A percentile compares a stretch with the other conserved stretches of the same genome.
phyloP scores from a whole-genome alignment of 2,888 invertebrate genomes.

The Chrysolina haemoptera region DNA sequence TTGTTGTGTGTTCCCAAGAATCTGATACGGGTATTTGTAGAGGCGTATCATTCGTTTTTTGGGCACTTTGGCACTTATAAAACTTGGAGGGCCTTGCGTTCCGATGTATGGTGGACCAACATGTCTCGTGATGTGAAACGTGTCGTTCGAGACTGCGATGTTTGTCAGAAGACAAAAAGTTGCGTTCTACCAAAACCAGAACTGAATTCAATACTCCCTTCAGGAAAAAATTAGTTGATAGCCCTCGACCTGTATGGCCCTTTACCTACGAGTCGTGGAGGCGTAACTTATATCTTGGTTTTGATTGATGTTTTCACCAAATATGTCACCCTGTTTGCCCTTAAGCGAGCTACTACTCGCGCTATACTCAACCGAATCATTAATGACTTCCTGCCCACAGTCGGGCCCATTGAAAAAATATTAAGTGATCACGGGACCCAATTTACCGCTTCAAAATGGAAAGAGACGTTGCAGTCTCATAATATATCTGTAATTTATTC shows the following conservation, averaged over 20 bases:
- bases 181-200: neutral
- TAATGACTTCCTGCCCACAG: neutral
- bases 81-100: neutral
- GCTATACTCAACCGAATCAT: neutral
- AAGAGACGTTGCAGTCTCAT: neutral
- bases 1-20: neutral
- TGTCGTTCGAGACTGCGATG: neutral
- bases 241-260: neutral
- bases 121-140: neutral
- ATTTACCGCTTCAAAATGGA: no score
- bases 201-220: neutral
- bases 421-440: no score
- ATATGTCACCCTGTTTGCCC: neutral
- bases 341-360: neutral
- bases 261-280: slow-evolving; percentile 11
- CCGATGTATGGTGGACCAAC: neutral
- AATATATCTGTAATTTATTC: slow-evolving; percentile 8
- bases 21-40: neutral
- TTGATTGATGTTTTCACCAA: neutral
- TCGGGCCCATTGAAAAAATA: no score
- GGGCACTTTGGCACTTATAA: neutral
- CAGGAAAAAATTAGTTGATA: neutral
- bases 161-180: neutral
- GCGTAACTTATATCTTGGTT: neutral
- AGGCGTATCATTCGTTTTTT: neutral